Evolutionary conservation across 2,113 vertebrate species (phyloP).

Genomic region (Promerops cafer): DNA sequence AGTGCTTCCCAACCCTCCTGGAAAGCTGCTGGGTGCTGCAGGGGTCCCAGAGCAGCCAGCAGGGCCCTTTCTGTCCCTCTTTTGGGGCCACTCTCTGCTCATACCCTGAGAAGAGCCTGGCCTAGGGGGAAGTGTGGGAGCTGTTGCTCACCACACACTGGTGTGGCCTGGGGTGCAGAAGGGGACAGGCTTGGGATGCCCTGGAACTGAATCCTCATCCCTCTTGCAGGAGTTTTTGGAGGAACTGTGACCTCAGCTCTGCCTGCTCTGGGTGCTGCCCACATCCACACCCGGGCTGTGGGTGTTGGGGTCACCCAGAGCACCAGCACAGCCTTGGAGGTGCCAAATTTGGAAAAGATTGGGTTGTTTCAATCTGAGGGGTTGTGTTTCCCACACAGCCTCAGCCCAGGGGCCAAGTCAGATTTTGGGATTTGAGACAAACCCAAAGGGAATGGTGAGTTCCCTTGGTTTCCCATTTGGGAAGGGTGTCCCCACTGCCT

Average conservation of each 20-base stretch:
- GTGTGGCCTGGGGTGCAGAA: accelerated
- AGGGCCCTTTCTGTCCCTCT: not conserved
- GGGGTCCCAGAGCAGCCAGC: not conserved
- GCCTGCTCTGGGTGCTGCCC: not conserved
- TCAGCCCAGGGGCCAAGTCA: not conserved
- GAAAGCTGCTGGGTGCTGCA: too few relatives aligned
- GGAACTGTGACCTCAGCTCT: not conserved
- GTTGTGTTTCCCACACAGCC: not conserved
- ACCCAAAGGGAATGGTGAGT: not conserved
- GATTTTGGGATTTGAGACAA: not conserved
- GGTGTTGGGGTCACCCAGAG: not conserved
- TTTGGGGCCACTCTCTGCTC: not conserved
- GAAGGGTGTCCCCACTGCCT: not conserved
- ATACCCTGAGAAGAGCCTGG: accelerated
- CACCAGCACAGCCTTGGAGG: accelerated
- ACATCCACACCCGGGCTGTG: accelerated
- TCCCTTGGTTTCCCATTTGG: not conserved
- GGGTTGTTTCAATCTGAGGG: accelerated
- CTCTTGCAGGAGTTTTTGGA: accelerated
- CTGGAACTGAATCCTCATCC: not conserved
- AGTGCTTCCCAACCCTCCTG: accelerated
- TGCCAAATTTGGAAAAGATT: not conserved
- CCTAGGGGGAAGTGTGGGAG: not conserved
- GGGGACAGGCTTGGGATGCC: not conserved
- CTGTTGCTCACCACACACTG: not conserved